Percentiles rank a stretch among this genome's conserved stretches.
These are phyloP conservation scores for Xenus cinereus DNA, from an alignment of 2,113 vertebrate species.

Conservation along the genomic window DNA sequence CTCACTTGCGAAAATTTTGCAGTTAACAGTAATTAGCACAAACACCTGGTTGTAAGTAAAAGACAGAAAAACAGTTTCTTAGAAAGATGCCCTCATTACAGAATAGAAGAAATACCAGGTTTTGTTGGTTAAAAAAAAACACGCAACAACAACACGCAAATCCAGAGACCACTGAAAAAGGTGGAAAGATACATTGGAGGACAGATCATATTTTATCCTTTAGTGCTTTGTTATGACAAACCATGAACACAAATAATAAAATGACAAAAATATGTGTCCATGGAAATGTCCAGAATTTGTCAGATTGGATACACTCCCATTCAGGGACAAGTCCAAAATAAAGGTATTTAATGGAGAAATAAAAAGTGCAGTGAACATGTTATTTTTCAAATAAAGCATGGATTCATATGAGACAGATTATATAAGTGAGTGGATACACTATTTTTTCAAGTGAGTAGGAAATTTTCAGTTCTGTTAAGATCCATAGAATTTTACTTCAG, in stretches of 20 bases:
- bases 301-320: background rate
- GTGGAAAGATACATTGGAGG: background rate
- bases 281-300: background rate
- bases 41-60: slow-evolving; percentile 1
- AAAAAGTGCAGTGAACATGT: background rate
- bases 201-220: background rate
- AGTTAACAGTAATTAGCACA: slow-evolving; percentile 1
- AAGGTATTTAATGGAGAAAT: background rate
- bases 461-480: background rate
- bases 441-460: background rate
- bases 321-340: background rate
- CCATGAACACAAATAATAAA: background rate
- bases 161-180: background rate
- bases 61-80: background rate
- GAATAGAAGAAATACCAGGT: background rate
- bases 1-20: slow-evolving; percentile 14
- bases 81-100: background rate
- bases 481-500: background rate
- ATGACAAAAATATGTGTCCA: background rate
- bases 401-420: background rate
- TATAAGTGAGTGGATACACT: background rate
- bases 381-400: background rate
- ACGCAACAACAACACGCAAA: background rate
- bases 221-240: background rate
- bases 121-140: background rate